Evolutionary conservation across 2,797 vertebrate genomes (phyloP).

Genomic region (Aldrovandia affinis): DNA sequence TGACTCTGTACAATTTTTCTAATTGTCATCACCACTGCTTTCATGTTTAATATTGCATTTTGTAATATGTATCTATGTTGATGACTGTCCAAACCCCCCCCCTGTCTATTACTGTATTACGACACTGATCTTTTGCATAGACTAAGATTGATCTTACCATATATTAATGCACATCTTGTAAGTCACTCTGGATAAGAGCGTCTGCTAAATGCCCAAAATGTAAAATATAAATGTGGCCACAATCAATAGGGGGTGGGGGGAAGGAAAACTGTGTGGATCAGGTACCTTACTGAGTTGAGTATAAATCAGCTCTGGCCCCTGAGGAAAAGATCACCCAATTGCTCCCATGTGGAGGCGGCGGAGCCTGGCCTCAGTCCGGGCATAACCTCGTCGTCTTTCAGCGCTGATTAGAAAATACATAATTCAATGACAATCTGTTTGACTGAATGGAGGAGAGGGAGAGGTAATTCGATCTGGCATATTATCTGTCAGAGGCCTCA

Average conservation of each 20-base stretch:
- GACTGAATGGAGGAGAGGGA: background rate
- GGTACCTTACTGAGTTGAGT: background rate
- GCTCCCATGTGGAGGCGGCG: constrained; percentile 5
- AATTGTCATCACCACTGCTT: too few species aligned
- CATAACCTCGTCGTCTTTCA: constrained; percentile 10
- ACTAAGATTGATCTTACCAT: too few species aligned
- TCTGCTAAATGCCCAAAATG: too few species aligned
- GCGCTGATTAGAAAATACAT: constrained; percentile 35
- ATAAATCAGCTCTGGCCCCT: constrained; percentile 17
- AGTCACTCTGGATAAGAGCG: too few species aligned
- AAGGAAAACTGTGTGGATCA: background rate
- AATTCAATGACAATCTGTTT: constrained; percentile 31
- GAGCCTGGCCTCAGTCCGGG: background rate
- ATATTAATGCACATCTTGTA: too few species aligned
- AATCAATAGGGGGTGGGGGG: background rate
- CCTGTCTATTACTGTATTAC: too few species aligned
- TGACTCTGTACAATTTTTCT: too few species aligned
- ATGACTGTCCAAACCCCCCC: too few species aligned
- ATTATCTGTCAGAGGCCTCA: constrained; percentile 2
- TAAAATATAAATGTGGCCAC: too few species aligned
- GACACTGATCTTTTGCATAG: too few species aligned
- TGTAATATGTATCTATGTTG: too few species aligned
- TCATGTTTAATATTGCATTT: too few species aligned
- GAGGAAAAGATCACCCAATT: background rate
- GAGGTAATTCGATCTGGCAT: constrained; percentile 11